A percentile compares a stretch with the other conserved stretches of the same genome.
Conservation (phyloP, 2,888 invertebrate genomes). For the Cantharis lateralis region DNA sequence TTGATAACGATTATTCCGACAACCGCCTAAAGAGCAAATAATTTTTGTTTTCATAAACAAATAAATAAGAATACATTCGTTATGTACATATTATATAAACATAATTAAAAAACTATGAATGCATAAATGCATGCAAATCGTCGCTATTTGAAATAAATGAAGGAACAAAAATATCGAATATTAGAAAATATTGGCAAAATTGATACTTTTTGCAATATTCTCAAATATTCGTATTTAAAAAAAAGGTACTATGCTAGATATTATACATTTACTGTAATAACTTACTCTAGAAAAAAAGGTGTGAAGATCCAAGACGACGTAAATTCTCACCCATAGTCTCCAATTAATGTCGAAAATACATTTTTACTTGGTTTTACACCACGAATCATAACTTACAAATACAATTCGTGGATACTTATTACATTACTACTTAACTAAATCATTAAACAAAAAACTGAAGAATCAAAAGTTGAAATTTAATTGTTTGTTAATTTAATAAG, state of each 20-base stretch:
- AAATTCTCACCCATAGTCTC: conserved; percentile 36
- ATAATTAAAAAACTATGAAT: neutral
- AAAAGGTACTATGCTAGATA: conserved; percentile 19
- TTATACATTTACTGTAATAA: conserved; percentile 30
- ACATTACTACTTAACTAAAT: conserved; percentile 1
- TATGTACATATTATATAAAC: neutral
- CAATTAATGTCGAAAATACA: conserved; percentile 33
- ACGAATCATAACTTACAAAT: conserved; percentile 58
- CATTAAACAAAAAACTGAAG: neutral
- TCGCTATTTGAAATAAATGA: neutral
- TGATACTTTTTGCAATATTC: conserved; percentile 12
- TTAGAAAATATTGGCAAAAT: neutral
- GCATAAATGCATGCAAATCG: conserved; percentile 4
- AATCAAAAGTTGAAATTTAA: neutral
- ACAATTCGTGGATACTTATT: conserved; percentile 48
- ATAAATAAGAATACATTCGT: neutral
- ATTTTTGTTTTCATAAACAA: conserved; percentile 3
- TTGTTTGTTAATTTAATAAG: neutral
- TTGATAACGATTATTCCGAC: neutral
- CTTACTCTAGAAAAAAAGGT: conserved; percentile 39
- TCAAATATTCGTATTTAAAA: conserved; percentile 4
- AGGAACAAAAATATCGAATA: neutral
- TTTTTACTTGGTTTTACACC: conserved; percentile 37
- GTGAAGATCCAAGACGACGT: conserved; percentile 28
- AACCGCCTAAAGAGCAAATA: conserved; percentile 10